Conservation (phyloP, 2,797 vertebrate species). For the Pangasius krempfi region DNA sequence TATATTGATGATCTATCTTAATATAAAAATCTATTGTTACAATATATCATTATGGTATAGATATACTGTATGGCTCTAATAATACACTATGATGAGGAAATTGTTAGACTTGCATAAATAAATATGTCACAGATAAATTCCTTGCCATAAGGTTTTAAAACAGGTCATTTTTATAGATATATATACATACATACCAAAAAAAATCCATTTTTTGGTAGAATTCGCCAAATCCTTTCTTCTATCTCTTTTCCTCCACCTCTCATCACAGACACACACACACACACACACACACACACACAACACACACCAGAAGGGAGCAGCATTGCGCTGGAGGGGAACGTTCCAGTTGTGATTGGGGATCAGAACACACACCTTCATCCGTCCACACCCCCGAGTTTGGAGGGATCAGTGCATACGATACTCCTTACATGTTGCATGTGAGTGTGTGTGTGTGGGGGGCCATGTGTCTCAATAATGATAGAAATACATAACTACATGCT, state of each 20-base stretch:
- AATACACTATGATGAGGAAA: neutral
- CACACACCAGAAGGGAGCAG: constrained; percentile 56
- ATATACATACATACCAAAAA: no score
- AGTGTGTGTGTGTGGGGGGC: neutral
- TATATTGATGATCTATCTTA: neutral
- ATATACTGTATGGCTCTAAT: neutral
- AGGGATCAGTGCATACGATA: neutral
- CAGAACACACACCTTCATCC: neutral
- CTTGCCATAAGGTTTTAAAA: neutral
- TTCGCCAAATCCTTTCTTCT: neutral
- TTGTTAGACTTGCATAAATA: neutral
- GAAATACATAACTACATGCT: neutral
- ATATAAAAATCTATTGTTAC: neutral
- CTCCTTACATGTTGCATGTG: neutral
- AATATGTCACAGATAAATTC: neutral
- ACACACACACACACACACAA: neutral
- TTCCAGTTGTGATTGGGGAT: constrained; percentile 4
- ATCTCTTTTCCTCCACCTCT: neutral
- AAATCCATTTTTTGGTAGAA: neutral
- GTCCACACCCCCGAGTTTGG: neutral
- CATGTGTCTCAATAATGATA: neutral
- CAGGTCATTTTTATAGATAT: no score
- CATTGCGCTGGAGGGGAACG: constrained; percentile 33
- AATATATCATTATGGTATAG: neutral
- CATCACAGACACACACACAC: neutral